Base-by-base conservation (phyloP, 2,797 vertebrate genomes). In the Molossus alvarezi region DNA sequence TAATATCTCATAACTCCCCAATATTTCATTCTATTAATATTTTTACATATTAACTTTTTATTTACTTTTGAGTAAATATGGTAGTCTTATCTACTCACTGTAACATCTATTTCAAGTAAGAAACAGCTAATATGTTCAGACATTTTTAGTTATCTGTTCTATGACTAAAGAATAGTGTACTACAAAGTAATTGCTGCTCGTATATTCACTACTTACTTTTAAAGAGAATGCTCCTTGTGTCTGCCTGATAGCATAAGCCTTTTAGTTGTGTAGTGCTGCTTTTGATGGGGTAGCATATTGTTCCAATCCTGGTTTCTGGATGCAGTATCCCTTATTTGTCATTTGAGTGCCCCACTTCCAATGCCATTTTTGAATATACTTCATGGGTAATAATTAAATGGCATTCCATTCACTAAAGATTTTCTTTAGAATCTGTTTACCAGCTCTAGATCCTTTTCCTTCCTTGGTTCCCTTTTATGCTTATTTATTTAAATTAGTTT, bases 401-500 rank as follows among this genome's bases (percentile, higher is more conserved):
- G 3, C 11, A 73, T 64, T 94, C 15, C 1, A 69, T 27, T 82
- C 14, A 76, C 65, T 65, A 62, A 96, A 81, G 57, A 27, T 65
- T 84, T 90, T 81, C 9, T 71, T 76, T 55, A 71, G 29, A 82
- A 67, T 71, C 1, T 76, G 0, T 67, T 83, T 83, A 20, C 27
- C 0, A 57, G 25, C n/a, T 60, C 8, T n/a, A 84, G 4, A 41
- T 23, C 33, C 1, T 92, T 89, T 45, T 27, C 10, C 53, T 88
- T 57, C 29, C 2, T 87, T 65, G 15, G 6, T 87, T 95, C 87
- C 55, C 20, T 88, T 94, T 93, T 51, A 48, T n/a, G 33, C 10
- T 87, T 81, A 85, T 60, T 93, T 79, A 93, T 86, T 89, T 88
- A 89, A 95, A 87, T 91, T 84, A 27, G 6, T 25, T 27, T 58